Percentiles rank a stretch among this genome's conserved stretches.
Conservation (phyloP, 2,888 invertebrate genomes). For the Apocheima hispidaria region DNA sequence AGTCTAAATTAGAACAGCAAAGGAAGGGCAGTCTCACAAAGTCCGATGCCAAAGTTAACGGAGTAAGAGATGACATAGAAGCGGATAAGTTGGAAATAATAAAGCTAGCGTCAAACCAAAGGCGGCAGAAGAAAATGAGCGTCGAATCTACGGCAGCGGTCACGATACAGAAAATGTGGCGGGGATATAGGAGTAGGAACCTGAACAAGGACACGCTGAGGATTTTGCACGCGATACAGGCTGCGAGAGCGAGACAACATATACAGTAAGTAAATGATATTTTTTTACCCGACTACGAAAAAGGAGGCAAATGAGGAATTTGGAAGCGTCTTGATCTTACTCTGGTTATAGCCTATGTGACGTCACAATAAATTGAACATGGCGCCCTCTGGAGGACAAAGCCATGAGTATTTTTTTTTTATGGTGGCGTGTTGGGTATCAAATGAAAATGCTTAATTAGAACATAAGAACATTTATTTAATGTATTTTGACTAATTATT, state of each 20-base stretch:
- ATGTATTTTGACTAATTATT: no score
- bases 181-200: slow-evolving; percentile 93
- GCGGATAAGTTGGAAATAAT: slow-evolving; percentile 69
- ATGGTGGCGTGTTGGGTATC: no score
- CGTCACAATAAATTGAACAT: no score
- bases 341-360: no score
- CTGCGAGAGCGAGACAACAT: slow-evolving; percentile 92
- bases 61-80: slow-evolving; percentile 65
- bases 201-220: slow-evolving; percentile 88
- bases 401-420: no score
- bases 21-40: slow-evolving; percentile 75
- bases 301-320: no score
- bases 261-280: slow-evolving; percentile 88
- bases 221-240: slow-evolving; percentile 89
- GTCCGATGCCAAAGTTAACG: slow-evolving; percentile 64
- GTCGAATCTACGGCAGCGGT: slow-evolving; percentile 87
- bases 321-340: no score
- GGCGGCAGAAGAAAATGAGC: slow-evolving; percentile 75
- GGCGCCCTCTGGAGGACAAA: no score
- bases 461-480: no score
- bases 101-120: slow-evolving; percentile 74
- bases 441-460: no score
- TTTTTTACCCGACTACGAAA: no score
- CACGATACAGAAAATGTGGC: slow-evolving; percentile 94
- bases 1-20: slow-evolving; percentile 71